Evolutionary conservation across 2,113 vertebrate species (phyloP).

Genomic region (Indicator indicator): DNA sequence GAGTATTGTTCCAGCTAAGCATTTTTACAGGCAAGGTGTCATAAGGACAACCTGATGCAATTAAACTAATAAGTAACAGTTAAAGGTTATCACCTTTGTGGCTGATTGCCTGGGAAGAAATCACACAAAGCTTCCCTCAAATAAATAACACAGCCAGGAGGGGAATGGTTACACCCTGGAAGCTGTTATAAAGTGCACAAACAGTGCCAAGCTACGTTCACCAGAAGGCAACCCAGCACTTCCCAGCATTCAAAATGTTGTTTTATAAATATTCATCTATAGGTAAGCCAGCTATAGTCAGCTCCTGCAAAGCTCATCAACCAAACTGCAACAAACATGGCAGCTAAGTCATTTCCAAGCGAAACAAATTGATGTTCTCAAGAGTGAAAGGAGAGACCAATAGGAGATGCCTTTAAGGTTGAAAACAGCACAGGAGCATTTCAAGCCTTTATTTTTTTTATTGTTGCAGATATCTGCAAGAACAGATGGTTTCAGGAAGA

Average conservation of each 20-base stretch:
- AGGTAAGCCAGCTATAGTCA: neutral
- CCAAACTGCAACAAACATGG: neutral
- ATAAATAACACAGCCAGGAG: neutral
- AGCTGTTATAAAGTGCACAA: neutral
- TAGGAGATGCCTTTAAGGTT: neutral
- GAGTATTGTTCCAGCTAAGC: neutral
- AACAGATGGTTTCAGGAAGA: constrained; percentile 61
- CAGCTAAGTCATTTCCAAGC: neutral
- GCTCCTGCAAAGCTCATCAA: neutral
- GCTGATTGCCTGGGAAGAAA: neutral
- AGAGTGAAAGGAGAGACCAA: neutral
- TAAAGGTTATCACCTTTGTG: neutral
- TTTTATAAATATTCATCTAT: constrained; percentile 8
- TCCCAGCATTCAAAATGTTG: neutral
- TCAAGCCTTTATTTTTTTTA: constrained; percentile 38
- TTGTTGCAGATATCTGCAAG: constrained; percentile 53
- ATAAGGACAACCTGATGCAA: neutral
- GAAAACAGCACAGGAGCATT: neutral
- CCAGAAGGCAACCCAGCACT: neutral
- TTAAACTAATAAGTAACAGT: neutral
- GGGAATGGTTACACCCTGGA: neutral
- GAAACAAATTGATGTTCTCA: constrained; percentile 3
- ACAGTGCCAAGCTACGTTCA: neutral
- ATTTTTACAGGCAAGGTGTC: constrained; percentile 3
- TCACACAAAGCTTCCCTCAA: neutral